Conservation (phyloP, 2,888 invertebrate genomes). For the Temnothorax ravouxi region DNA sequence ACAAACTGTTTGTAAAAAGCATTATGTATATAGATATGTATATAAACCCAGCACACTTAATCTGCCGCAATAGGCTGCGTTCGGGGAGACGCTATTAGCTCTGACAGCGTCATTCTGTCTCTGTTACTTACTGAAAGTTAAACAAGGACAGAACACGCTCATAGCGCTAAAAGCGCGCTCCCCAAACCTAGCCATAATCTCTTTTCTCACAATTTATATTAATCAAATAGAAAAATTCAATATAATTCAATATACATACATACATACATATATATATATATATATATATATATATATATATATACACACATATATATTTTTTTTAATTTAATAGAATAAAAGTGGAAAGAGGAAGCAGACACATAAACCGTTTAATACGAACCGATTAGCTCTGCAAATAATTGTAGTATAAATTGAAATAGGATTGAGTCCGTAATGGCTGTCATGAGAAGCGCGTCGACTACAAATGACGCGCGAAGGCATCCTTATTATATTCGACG, state of each 20-base stretch:
- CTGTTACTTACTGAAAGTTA: no score
- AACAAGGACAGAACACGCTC: no score
- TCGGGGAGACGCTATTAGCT: no score
- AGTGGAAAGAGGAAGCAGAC: slow-evolving; percentile 40
- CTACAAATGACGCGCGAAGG: slow-evolving; percentile 51
- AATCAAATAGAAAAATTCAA: neutral
- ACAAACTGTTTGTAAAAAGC: neutral
- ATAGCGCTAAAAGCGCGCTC: no score
- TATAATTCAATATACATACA: neutral
- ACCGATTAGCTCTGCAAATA: slow-evolving; percentile 70
- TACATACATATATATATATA: no score
- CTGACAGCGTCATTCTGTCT: no score
- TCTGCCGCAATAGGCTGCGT: neutral
- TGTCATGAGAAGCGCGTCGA: slow-evolving; percentile 20
- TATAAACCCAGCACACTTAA: neutral
- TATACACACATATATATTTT: no score
- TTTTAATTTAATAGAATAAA: neutral
- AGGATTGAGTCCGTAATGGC: slow-evolving; percentile 73
- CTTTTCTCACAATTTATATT: neutral
- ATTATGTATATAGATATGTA: no score
- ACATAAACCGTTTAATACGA: slow-evolving; percentile 1
- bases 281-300: no score
- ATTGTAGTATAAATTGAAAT: slow-evolving; percentile 76
- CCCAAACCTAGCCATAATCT: no score
- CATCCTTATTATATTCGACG: slow-evolving; percentile 66